phyloP scores from a whole-genome alignment of 53 echinoderm and acorn worm genomes.

The Zoroaster sp. region DNA sequence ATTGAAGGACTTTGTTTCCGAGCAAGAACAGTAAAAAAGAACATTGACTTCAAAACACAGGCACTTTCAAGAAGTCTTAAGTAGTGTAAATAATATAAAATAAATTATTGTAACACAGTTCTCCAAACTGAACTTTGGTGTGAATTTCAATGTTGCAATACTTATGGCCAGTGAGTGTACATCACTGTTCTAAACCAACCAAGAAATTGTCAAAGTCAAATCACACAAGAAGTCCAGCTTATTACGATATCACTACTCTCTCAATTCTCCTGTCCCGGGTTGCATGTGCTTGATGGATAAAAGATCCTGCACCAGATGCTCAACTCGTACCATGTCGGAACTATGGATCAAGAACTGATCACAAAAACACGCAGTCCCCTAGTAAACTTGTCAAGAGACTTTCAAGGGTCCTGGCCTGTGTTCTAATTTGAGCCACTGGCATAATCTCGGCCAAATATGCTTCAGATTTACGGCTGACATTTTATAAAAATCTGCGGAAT shows the following conservation, averaged over 20 bases:
- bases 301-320: neutral
- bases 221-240: neutral
- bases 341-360: neutral
- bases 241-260: neutral
- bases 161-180: too few species aligned
- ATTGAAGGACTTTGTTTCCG: too few species aligned
- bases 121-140: too few species aligned
- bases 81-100: too few species aligned
- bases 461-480: conserved; percentile 9
- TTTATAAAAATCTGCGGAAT: conserved; percentile 26
- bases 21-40: too few species aligned
- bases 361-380: neutral
- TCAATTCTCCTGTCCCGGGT: neutral
- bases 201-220: neutral
- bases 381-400: neutral
- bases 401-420: neutral
- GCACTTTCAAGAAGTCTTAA: too few species aligned
- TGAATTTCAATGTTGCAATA: too few species aligned
- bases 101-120: too few species aligned
- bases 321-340: conserved; percentile 13
- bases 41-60: too few species aligned
- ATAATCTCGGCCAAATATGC: neutral
- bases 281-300: conserved; percentile 7
- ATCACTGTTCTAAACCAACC: neutral
- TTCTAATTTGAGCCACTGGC: neutral